Percentiles rank a stretch among this genome's conserved stretches.
phyloP scores from a whole-genome alignment of 2,113 vertebrate genomes.

The Azemiops feae region DNA sequence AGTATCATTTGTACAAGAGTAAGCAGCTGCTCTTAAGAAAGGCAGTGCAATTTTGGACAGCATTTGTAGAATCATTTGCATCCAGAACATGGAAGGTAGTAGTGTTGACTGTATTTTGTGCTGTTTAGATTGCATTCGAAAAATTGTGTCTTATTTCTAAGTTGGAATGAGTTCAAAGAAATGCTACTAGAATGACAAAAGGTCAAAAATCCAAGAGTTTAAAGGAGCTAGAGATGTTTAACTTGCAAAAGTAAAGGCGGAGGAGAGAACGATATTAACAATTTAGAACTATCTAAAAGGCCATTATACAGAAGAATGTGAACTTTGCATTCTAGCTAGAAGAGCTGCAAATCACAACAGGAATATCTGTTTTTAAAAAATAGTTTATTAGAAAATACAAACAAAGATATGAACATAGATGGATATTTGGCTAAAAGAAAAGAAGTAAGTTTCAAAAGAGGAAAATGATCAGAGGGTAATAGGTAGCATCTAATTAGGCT shows the following conservation, averaged over 20 bases:
- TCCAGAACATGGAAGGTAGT: not conserved
- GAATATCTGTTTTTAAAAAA: not conserved
- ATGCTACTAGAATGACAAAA: not conserved
- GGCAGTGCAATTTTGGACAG: not conserved
- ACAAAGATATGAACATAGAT: not conserved
- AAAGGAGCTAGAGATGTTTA: not conserved
- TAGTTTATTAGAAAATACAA: not conserved
- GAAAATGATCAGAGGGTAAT: not conserved
- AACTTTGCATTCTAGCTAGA: not conserved
- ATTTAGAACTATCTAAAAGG: not conserved
- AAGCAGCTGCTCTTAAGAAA: not conserved
- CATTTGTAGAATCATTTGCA: not conserved
- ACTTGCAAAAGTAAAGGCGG: not conserved
- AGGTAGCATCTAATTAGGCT: not conserved
- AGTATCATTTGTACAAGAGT: not conserved
- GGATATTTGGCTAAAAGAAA: not conserved
- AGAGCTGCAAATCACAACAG: not conserved
- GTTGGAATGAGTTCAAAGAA: not conserved
- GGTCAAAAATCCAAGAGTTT: not conserved
- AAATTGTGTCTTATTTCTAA: not conserved
- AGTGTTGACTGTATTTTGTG: not conserved
- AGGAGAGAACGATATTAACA: not conserved
- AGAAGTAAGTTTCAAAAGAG: not conserved
- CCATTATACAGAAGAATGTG: not conserved
- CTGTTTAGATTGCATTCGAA: not conserved